Evolutionary conservation across 2,113 vertebrate genomes (phyloP), one percentile per base, ranked within the genome.

Genomic region (Puntigrus tetrazona): DNA sequence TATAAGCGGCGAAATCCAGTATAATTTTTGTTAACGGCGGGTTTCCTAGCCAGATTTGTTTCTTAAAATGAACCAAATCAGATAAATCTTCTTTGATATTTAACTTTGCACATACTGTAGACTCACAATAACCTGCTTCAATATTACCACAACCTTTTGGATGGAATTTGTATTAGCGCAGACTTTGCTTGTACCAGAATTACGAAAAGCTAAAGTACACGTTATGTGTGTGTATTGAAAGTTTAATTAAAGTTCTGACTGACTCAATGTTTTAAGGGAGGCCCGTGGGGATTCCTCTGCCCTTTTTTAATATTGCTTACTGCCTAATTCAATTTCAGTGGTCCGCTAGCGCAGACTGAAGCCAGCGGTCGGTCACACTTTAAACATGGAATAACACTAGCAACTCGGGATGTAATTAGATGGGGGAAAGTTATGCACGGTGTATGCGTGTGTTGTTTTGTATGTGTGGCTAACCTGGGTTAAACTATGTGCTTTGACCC

Each of bases 291-390:
- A 87, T 88, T 70, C 52, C 47, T 38, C 27, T 81, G 69, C 61
- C 75, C 76, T 82, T 72, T 84, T 88, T 57, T 85, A 79, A 85
- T 87, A 78, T 78, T 82, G 57, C 77, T 87, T 87, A 80, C 86
- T 75, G 82, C 41, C 78, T 76, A 47, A 84, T 87, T 87, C 74
- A 84, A 87, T 84, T 87, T 75, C 38, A 41, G n/a, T 72, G 63
- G 55, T 57, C 43, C 20, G 5, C 80, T 70, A 43, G 77, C 7
- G 57, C 78, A 22, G 59, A 29, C 41, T 50, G 78, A 67, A 47
- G 5, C 10, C 20, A 34, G 61, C 5, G 41, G 22, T 31, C 38
- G 4, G 78, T 81, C 78, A 81, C 59, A 67, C 59, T 81, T 67
- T 16, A 47, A 67, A 67, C 78, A 67, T 67, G 36, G 14, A 63